phyloP scores from a whole-genome alignment of 2,888 invertebrate genomes.

The Heteromyza rotundicornis region DNA sequence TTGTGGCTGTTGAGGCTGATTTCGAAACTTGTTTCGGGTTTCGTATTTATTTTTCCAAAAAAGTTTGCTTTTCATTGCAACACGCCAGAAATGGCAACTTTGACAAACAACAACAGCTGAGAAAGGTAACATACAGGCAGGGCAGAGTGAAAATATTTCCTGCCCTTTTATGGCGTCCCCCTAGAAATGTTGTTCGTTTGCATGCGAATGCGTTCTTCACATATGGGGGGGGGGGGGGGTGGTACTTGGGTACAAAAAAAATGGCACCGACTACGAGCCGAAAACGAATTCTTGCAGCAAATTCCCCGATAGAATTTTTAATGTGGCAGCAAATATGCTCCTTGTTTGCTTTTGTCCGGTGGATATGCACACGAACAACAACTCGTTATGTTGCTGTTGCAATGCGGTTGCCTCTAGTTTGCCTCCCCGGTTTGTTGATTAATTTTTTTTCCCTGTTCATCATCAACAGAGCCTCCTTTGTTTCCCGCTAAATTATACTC shows the following conservation, averaged over 20 bases:
- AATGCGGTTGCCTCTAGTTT: too few species aligned
- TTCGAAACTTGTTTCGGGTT: slow-evolving; percentile 5
- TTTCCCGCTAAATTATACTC: too few species aligned
- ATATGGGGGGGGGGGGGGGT: neutral
- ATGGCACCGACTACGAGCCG: slow-evolving; percentile 8
- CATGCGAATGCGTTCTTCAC: slow-evolving; percentile 6
- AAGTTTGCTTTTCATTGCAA: slow-evolving; percentile 51
- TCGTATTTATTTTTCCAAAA: slow-evolving; percentile 26
- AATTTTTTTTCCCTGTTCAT: too few species aligned
- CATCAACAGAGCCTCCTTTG: too few species aligned
- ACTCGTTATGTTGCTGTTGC: too few species aligned
- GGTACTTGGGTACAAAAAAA: too few species aligned
- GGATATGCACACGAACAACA: too few species aligned
- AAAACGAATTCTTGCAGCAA: slow-evolving; percentile 29
- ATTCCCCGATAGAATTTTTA: slow-evolving; percentile 46
- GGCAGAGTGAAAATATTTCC: slow-evolving; percentile 25
- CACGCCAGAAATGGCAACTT: slow-evolving; percentile 50
- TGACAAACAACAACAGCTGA: slow-evolving; percentile 45
- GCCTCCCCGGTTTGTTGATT: too few species aligned
- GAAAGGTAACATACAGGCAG: neutral
- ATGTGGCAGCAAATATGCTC: slow-evolving; percentile 30
- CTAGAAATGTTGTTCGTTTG: slow-evolving; percentile 32
- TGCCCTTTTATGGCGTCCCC: neutral
- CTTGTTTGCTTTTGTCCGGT: too few species aligned
- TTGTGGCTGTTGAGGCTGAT: neutral